Evolutionary conservation across 2,113 vertebrate species (phyloP).

Genomic region (human): GRCh38 chr9:6926501-6927000

Average conservation of each 20-base stretch:
- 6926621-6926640: neutral
- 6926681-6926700: neutral
- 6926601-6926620: neutral
- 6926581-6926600: neutral
- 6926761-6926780: neutral
- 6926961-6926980: neutral
- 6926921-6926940: neutral
- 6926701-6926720: neutral
- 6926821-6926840: neutral
- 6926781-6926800: neutral
- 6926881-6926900: neutral
- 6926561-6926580: constrained; percentile 21
- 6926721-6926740: constrained; percentile 19
- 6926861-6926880: neutral
- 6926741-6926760: constrained; percentile 5
- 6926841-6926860: neutral
- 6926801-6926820: constrained; percentile 12
- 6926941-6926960: neutral
- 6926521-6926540: neutral
- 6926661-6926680: neutral
- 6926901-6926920: neutral
- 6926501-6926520: neutral
- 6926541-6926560: neutral
- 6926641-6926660: neutral
- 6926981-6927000: neutral